Base-by-base conservation (phyloP, 1,140 invertebrate species). In the Lordiphosa stackelbergi region DNA sequence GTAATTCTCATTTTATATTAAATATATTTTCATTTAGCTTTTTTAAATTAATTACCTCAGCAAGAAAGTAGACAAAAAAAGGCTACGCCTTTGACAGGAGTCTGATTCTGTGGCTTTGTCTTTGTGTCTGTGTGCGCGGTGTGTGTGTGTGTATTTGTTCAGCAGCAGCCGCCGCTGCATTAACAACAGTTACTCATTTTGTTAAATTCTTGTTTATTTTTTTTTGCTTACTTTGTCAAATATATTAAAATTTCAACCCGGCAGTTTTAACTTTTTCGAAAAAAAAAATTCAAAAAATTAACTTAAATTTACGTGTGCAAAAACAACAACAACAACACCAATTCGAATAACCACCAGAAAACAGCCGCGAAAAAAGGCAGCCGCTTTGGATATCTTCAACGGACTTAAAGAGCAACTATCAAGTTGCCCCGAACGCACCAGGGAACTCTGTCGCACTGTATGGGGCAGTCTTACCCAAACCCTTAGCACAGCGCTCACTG, bases 381-480 rank as follows among this genome's bases (percentile, higher is more conserved):
- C 61, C 85, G 77, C 85, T 86, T 86, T 87, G 85, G 85, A 87
- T 86, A 79, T 87, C 64, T 81, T 87, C 48, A 85, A 69, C 77
- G 77, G 68, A 69, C 53, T 87, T 34, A 79, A 73, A 74, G 85
- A 85, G 81, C 85, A 87, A 87, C 85, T 87, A 55, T 85, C 81
- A 81, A 87, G 85, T 87, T 87, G 85, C 85, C 85, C 85, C 49
- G 85, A 85, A 69, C 85, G 85, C 60, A 79, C 85, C 35, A 73
- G 85, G 35, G 66, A 69, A 49, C 66, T 86, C 43, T 86, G 85
- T 55, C 85, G 79, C 61, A 81, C 84, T 86, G 85, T 86, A 85
- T 86, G 79, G 85, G 85, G 75, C 51, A 78, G 84, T 42, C 79
- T 86, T 28, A 85, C 85, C 45, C 73, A 75, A 51, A 77, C 84